These are phyloP conservation scores for Progne subis DNA, from an alignment of 2,113 vertebrate genomes.

Conservation along the genomic window DNA sequence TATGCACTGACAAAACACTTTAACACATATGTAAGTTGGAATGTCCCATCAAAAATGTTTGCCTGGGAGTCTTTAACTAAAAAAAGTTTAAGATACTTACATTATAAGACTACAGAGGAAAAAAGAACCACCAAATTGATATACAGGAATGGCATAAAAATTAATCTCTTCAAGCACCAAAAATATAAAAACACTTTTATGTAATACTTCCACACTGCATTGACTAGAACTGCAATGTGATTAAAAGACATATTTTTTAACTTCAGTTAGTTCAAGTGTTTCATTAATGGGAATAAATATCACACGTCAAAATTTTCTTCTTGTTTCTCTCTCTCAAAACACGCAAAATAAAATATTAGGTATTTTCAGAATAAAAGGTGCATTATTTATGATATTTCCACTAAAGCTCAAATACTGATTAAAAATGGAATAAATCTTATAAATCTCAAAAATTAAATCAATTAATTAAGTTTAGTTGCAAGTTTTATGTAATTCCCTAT, in stretches of 20 bases:
- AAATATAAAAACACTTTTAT: background rate
- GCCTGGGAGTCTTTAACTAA: background rate
- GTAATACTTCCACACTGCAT: background rate
- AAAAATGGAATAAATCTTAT: background rate
- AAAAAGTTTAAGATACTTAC: background rate
- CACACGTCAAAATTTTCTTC: background rate
- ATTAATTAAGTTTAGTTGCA: background rate
- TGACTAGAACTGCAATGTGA: background rate
- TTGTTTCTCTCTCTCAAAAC: background rate
- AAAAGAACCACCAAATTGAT: background rate
- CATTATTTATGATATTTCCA: background rate
- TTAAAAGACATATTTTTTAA: background rate
- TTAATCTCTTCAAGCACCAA: background rate
- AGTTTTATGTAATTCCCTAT: background rate
- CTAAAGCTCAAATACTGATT: background rate
- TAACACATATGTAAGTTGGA: background rate
- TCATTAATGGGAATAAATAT: background rate
- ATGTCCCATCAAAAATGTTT: background rate
- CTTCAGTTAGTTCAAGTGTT: background rate
- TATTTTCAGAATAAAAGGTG: background rate
- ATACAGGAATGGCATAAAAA: background rate
- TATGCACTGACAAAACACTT: background rate
- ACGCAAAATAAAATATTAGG: background rate
- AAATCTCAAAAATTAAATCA: background rate
- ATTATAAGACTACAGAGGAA: background rate